Conservation (phyloP, 1,140 invertebrate species). For the Tyrophagus putrescentiae region DNA sequence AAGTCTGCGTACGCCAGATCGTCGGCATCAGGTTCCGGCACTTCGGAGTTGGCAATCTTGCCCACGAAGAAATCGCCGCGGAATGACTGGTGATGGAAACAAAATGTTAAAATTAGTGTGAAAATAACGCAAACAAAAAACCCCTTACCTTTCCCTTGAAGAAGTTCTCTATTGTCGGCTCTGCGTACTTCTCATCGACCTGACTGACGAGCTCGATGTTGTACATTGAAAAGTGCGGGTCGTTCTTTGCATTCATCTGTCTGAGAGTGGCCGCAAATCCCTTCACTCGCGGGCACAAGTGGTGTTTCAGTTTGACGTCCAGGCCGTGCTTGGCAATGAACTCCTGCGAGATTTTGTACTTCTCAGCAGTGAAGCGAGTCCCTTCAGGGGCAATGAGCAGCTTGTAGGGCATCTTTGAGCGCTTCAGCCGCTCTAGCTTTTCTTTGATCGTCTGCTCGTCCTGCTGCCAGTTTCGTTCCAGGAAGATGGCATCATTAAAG, state of each 20-base stretch:
- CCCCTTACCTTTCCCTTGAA: no score
- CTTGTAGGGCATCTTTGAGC: constrained; percentile 76
- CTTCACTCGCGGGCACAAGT: constrained; percentile 76
- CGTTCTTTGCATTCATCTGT: constrained; percentile 26
- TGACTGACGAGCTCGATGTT: no score
- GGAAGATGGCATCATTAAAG: constrained; percentile 78
- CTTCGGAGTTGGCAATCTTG: no score
- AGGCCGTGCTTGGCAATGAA: constrained; percentile 73
- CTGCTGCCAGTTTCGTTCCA: constrained; percentile 76
- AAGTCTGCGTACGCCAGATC: no score
- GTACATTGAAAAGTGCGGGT: no score
- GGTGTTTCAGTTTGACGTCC: constrained; percentile 65
- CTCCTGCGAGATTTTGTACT: constrained; percentile 68
- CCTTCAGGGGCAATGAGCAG: constrained; percentile 82
- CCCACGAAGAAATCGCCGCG: no score
- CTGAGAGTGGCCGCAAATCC: constrained; percentile 47
- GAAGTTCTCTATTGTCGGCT: no score
- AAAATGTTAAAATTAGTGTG: no score
- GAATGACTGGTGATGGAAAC: no score
- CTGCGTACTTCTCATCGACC: no score
- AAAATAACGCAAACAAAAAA: no score
- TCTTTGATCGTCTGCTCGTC: constrained; percentile 60
- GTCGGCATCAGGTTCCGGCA: no score
- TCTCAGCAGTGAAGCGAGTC: constrained; percentile 71
- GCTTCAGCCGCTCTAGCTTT: constrained; percentile 60